A percentile compares a stretch with the other conserved stretches of the same genome.
Conservation (phyloP, 2,797 vertebrate species). For the Lophius americanus region DNA sequence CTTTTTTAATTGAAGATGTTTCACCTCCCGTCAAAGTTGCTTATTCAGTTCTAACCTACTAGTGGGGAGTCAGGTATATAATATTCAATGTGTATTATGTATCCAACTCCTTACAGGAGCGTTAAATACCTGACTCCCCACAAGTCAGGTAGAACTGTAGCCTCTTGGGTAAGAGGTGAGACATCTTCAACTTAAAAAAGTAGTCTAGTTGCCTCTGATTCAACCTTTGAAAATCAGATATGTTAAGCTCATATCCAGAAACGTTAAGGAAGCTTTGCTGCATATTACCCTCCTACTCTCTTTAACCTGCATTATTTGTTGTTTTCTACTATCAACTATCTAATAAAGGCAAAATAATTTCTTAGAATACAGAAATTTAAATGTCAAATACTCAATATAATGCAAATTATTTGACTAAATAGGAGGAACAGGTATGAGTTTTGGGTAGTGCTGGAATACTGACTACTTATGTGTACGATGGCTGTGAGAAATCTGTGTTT, state of each 20-base stretch:
- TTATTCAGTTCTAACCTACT: too few species aligned
- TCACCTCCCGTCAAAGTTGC: too few species aligned
- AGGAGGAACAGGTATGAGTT: neutral
- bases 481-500: conserved; percentile 4
- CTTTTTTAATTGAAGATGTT: too few species aligned
- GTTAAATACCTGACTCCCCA: too few species aligned
- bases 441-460: neutral
- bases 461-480: neutral
- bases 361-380: neutral
- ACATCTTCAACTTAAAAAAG: too few species aligned
- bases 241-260: conserved; percentile 4
- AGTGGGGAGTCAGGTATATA: too few species aligned
- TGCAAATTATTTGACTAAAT: neutral
- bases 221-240: conserved; percentile 2
- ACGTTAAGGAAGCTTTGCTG: neutral
- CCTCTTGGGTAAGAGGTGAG: too few species aligned
- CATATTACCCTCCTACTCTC: too few species aligned
- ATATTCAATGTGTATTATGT: too few species aligned
- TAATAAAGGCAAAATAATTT: neutral
- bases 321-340: neutral
- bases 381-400: neutral
- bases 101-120: too few species aligned
- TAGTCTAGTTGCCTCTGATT: too few species aligned
- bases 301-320: neutral
- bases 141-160: too few species aligned